Evolutionary conservation across 1,140 invertebrate species (phyloP), one percentile per base, ranked within the genome.

Genomic region (Drosophila athabasca): DNA sequence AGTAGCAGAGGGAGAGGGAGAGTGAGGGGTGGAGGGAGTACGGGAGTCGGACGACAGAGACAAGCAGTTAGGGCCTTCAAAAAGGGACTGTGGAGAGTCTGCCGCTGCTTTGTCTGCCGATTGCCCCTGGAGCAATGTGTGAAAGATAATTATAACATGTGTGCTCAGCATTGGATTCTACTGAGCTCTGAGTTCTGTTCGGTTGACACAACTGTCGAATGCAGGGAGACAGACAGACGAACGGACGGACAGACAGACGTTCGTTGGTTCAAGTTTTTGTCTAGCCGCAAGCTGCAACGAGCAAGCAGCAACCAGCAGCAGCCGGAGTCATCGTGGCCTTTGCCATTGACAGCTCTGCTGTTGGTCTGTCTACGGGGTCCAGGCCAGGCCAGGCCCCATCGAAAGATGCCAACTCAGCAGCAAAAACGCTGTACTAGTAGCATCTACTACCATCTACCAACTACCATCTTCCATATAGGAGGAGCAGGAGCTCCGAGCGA

Each of bases 71-170:
- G 19, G 35, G 44, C n/a, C 7, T 48, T 49, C 44, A 54, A 29
- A 35, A 44, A 54, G 53, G 29, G 48, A 22, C 24, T 22, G 35
- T n/a, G 31, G 44, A 64, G 76, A 74, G 67, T 49, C 77, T n/a
- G n/a, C n/a, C n/a, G n/a, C n/a, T n/a, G 77, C 66, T 77, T 78
- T 82, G 78, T 82, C 82, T 85, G 74, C 51, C 68, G 51, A 17
- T 65, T 68, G 64, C 19, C 53, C 61, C 53, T 17, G 41, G 5
- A 64, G 62, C 72, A 82, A 78, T 83, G 79, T 83, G 79, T 78
- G 83, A 75, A 82, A 74, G 82, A 85, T 85, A 85, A 85, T 85
- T 85, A 85, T 82, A 85, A 78, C 78, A 85, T 71, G 75, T 70
- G 70, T 50, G 59, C 54, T 22, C 49, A 39, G 64, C 15, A 39